A percentile compares a stretch with the other conserved stretches of the same genome.
These are phyloP conservation scores for Choloepus hoffmanni DNA, from an alignment of 2,113 vertebrate genomes.

Conservation along the genomic window DNA sequence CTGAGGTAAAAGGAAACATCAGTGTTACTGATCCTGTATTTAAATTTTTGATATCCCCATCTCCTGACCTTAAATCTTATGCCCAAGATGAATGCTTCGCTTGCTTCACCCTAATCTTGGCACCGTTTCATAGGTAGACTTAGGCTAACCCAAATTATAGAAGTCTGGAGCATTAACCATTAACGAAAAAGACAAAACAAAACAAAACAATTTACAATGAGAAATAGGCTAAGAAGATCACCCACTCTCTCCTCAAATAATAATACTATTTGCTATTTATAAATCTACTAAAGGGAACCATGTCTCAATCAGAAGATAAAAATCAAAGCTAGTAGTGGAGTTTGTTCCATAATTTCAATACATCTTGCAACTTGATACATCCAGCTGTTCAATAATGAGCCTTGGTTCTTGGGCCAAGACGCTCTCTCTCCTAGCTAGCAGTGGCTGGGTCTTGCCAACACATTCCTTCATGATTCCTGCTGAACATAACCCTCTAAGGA, in stretches of 20 bases:
- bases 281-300: background rate
- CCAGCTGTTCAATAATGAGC: background rate
- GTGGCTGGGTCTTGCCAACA: background rate
- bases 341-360: background rate
- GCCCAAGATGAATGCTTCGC: background rate
- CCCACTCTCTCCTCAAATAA: background rate
- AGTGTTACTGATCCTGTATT: background rate
- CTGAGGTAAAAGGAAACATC: background rate
- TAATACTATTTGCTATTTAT: background rate
- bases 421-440: background rate
- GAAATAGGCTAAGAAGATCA: background rate
- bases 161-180: background rate
- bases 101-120: background rate
- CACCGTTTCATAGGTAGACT: background rate
- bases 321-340: background rate
- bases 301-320: background rate
- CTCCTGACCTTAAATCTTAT: too few relatives aligned
- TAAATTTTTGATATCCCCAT: background rate
- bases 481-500: background rate
- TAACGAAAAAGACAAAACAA: background rate
- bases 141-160: background rate
- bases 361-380: background rate
- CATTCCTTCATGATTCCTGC: background rate
- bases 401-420: background rate
- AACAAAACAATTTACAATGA: background rate